phyloP scores from a whole-genome alignment of 92 coral and sea anemone genomes.

The Parazoanthus atlanticus region DNA sequence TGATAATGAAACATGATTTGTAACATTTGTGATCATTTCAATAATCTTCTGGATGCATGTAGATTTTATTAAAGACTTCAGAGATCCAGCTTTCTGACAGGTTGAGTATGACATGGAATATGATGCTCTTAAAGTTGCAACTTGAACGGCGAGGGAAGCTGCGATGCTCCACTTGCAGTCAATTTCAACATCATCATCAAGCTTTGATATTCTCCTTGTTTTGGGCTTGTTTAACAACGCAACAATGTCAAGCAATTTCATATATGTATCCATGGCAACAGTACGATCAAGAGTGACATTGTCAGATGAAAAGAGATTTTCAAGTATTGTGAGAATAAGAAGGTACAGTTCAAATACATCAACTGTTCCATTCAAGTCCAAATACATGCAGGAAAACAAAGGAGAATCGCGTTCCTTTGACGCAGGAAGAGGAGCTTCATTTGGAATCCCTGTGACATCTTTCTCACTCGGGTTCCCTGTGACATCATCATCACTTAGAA shows the following conservation, averaged over 20 bases:
- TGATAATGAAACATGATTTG: conserved; percentile 29
- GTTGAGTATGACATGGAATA: conserved; percentile 61
- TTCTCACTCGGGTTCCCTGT: neutral
- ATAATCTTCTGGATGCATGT: conserved; percentile 58
- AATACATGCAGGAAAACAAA: conserved; percentile 23
- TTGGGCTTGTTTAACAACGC: conserved; percentile 36
- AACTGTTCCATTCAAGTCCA: conserved; percentile 40
- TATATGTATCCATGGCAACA: conserved; percentile 57
- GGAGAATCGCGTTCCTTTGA: neutral
- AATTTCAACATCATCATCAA: conserved; percentile 50
- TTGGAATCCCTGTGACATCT: neutral
- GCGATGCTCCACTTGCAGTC: conserved; percentile 67
- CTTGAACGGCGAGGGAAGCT: conserved; percentile 57
- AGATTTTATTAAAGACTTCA: conserved; percentile 69
- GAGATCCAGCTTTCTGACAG: conserved; percentile 67
- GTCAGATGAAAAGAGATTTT: conserved; percentile 71
- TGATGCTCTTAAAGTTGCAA: conserved; percentile 59
- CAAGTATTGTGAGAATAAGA: conserved; percentile 71
- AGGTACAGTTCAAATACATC: conserved; percentile 63
- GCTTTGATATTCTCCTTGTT: neutral
- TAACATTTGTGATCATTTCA: conserved; percentile 47
- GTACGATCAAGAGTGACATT: conserved; percentile 51
- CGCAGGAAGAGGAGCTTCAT: neutral
- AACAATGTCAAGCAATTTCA: conserved; percentile 70
- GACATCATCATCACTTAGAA: neutral